These are phyloP conservation scores for Ctenodactylus gundi DNA, from an alignment of 2,113 vertebrate species.

Conservation along the genomic window DNA sequence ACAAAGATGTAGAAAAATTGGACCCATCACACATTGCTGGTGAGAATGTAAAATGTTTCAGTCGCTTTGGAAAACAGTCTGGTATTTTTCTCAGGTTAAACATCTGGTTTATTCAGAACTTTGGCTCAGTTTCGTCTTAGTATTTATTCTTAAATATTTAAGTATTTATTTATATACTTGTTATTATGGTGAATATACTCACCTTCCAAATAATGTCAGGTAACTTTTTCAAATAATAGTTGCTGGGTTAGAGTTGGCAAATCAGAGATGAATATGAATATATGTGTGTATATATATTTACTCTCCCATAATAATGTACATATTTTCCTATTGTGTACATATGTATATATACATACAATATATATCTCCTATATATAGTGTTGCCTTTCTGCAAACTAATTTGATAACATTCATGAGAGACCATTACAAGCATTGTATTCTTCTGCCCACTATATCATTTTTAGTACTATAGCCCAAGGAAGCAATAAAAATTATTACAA, in stretches of 20 bases:
- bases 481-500: constrained; percentile 5
- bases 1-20: background rate
- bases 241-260: background rate
- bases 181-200: background rate
- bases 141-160: background rate
- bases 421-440: background rate
- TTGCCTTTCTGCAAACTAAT: background rate
- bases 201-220: background rate
- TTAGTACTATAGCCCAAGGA: background rate
- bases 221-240: background rate
- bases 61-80: no score
- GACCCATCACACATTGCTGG: no score
- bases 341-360: no score
- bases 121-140: background rate
- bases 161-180: background rate
- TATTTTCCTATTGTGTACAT: no score
- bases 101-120: background rate
- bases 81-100: background rate
- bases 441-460: background rate
- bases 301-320: no score
- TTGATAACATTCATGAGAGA: background rate
- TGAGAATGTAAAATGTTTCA: no score
- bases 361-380: no score
- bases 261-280: background rate
- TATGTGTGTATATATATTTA: background rate